Evolutionary conservation across 2,888 invertebrate species (phyloP).

Genomic region (Cataglyphis cursor): DNA sequence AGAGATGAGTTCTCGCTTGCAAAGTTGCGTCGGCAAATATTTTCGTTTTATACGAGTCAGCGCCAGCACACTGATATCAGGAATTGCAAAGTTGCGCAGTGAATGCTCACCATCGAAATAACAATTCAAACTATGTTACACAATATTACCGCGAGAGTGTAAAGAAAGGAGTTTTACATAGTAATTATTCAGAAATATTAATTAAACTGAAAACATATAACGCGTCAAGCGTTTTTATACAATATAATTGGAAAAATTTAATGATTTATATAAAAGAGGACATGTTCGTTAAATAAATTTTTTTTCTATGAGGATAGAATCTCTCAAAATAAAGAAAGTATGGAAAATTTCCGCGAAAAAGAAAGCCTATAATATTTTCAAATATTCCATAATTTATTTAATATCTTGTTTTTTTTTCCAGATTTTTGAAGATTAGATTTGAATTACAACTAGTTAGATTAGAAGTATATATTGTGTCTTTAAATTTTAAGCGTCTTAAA

Average conservation of each 20-base stretch:
- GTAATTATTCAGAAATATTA: not conserved
- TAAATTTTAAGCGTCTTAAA: constrained; percentile 49
- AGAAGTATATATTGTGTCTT: constrained; percentile 12
- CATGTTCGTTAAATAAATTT: not conserved
- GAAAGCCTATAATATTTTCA: not conserved
- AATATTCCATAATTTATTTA: not conserved
- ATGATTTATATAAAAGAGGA: not conserved
- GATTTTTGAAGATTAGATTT: not conserved
- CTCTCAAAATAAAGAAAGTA: not conserved
- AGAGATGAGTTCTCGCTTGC: constrained; percentile 29
- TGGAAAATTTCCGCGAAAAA: not conserved
- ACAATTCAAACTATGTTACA: constrained; percentile 27
- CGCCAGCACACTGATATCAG: constrained; percentile 25
- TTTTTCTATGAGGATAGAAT: not conserved
- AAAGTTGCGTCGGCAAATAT: constrained; percentile 31
- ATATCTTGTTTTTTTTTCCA: not conserved
- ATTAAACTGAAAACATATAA: not conserved
- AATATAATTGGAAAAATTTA: not conserved
- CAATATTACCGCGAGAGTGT: not conserved
- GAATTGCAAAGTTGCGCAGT: not conserved
- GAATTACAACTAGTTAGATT: constrained; percentile 5
- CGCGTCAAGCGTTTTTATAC: not conserved
- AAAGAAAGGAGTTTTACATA: constrained; percentile 5
- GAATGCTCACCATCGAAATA: constrained; percentile 10
- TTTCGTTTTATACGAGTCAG: constrained; percentile 33